Percentiles rank a stretch among this genome's conserved stretches.
Conservation (phyloP, 2,888 invertebrate genomes). For the Adineta ricciae region DNA sequence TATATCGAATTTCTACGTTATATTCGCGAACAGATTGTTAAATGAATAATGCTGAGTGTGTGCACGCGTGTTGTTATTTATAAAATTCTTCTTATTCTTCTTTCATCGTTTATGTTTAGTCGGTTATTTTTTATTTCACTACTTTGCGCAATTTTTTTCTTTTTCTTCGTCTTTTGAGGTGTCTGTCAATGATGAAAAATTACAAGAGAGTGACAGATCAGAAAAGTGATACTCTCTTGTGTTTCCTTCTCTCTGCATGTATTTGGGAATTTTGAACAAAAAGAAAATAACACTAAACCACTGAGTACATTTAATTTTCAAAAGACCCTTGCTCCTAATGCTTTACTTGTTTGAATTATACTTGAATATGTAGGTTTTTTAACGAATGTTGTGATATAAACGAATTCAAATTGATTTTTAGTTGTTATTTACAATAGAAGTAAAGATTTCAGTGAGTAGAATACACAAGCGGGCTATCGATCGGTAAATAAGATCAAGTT, state of each 20-base stretch:
- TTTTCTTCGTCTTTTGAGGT: neutral
- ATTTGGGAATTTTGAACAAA: neutral
- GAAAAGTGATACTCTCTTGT: neutral
- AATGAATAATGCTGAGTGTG: neutral
- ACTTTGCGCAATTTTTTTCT: neutral
- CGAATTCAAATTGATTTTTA: too few species aligned
- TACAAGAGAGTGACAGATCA: neutral
- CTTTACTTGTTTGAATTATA: too few species aligned
- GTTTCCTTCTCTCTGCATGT: too few species aligned
- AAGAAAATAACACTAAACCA: neutral
- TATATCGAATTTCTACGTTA: constrained; percentile 30
- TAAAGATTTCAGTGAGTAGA: too few species aligned
- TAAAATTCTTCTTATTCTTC: neutral
- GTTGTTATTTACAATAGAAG: too few species aligned
- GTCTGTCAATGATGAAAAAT: neutral
- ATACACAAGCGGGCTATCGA: too few species aligned
- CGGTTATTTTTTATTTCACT: neutral
- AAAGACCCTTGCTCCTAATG: too few species aligned
- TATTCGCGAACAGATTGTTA: constrained; percentile 30
- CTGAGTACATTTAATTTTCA: too few species aligned
- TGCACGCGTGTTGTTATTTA: neutral
- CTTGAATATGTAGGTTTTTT: too few species aligned
- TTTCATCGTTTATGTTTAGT: neutral
- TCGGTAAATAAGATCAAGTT: too few species aligned
- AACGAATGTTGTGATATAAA: too few species aligned